phyloP scores from a whole-genome alignment of 2,113 vertebrate species.

The Channa maculata region DNA sequence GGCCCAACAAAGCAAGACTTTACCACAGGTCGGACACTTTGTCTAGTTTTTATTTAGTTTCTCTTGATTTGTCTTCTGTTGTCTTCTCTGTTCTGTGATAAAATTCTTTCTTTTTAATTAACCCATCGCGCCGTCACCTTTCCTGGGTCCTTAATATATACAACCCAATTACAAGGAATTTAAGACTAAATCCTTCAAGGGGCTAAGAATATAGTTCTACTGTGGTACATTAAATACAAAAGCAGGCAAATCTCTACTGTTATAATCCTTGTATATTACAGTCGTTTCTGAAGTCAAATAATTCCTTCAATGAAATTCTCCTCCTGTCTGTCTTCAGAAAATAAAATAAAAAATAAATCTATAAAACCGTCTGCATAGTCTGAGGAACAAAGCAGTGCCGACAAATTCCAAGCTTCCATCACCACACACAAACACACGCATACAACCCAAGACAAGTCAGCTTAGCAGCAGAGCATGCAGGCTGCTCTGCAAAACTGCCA shows the following conservation, averaged over 20 bases:
- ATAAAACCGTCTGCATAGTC: conserved; percentile 7
- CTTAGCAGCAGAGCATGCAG: conserved; percentile 12
- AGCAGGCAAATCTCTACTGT: conserved; percentile 21
- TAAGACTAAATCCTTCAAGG: conserved; percentile 21
- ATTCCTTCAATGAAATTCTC: conserved; percentile 25
- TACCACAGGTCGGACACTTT: no score
- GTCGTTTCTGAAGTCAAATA: conserved; percentile 43
- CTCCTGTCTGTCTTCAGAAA: conserved; percentile 9
- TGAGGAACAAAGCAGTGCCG: conserved; percentile 19
- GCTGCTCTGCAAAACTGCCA: conserved; percentile 25
- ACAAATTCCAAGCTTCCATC: conserved; percentile 20
- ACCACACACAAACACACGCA: conserved; percentile 23
- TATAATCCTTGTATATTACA: conserved; percentile 30
- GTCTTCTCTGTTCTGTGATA: no score
- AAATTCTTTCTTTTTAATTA: no score
- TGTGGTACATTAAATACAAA: conserved; percentile 28
- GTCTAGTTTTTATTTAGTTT: no score
- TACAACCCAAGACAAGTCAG: not conserved
- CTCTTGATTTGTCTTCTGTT: no score
- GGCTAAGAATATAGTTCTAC: conserved; percentile 1
- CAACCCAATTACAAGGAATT: conserved; percentile 9
- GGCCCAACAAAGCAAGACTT: no score
- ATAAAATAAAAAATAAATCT: not conserved
- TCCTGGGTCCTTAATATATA: no score
- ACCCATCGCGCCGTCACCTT: no score